A percentile compares a stretch with the other conserved stretches of the same genome.
Conservation (phyloP, 2,888 invertebrate species). For the Cosmopolites sordidus region DNA sequence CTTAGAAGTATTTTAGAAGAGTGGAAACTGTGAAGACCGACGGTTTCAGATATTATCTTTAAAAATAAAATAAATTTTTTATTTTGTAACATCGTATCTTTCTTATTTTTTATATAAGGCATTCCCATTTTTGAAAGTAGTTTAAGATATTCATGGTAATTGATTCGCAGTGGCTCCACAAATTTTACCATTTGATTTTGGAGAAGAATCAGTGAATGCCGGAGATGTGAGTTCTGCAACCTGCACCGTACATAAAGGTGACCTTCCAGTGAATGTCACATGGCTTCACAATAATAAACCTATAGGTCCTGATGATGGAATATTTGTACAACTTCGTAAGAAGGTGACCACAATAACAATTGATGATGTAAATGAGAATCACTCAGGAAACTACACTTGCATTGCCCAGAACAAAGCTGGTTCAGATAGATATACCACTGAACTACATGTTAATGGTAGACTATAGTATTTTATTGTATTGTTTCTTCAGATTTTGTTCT, state of each 20-base stretch:
- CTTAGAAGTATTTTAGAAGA: too few relatives aligned
- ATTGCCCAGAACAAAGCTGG: constrained; percentile 66
- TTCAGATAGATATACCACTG: constrained; percentile 57
- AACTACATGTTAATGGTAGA: constrained; percentile 64
- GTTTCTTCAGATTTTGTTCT: neutral
- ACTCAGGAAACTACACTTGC: constrained; percentile 74
- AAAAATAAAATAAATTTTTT: too few relatives aligned
- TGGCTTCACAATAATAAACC: constrained; percentile 68
- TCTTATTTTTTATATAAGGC: neutral
- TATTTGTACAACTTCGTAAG: constrained; percentile 39
- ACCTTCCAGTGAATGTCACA: constrained; percentile 65
- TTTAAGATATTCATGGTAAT: constrained; percentile 5
- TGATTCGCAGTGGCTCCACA: constrained; percentile 48
- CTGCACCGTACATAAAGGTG: constrained; percentile 70
- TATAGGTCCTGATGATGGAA: neutral
- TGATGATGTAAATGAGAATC: constrained; percentile 64
- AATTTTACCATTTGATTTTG: constrained; percentile 57
- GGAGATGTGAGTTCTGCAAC: constrained; percentile 65
- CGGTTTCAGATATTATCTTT: too few relatives aligned
- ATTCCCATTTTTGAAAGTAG: neutral
- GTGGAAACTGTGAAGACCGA: too few relatives aligned
- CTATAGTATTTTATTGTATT: too few relatives aligned
- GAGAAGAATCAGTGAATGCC: constrained; percentile 59
- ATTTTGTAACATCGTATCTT: neutral
- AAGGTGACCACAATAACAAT: constrained; percentile 65